A percentile compares a stretch with the other conserved stretches of the same genome.
Evolutionary conservation across 2,888 invertebrate genomes (phyloP).

Genomic region (Deilephila elpenor): DNA sequence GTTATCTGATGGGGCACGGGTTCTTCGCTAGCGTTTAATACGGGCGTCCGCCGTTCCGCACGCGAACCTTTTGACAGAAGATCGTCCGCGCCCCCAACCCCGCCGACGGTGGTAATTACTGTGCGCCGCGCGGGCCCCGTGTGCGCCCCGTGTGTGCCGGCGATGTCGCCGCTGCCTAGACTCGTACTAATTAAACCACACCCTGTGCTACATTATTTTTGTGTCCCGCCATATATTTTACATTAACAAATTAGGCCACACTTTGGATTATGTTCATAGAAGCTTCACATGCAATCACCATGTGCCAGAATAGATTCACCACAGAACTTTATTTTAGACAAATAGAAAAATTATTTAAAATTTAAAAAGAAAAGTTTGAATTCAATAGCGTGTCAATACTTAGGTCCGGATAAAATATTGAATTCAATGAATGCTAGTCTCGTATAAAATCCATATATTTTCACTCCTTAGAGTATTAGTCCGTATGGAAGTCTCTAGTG

Average conservation of each 20-base stretch:
- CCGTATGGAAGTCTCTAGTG: no score
- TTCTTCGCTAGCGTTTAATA: constrained; percentile 83
- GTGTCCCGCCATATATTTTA: neutral
- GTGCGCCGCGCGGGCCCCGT: constrained; percentile 59
- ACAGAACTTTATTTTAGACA: no score
- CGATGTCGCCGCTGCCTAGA: constrained; percentile 72
- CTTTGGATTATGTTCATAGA: no score
- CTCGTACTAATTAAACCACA: constrained; percentile 30
- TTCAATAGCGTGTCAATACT: neutral
- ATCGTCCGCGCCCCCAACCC: constrained; percentile 74
- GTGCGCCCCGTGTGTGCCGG: constrained; percentile 67
- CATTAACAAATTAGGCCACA: neutral
- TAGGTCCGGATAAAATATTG: neutral
- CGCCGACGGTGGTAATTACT: constrained; percentile 77
- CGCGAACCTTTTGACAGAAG: constrained; percentile 83
- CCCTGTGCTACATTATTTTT: constrained; percentile 6
- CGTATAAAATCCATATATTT: constrained; percentile 10
- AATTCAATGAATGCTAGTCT: constrained; percentile 4
- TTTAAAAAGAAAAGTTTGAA: neutral
- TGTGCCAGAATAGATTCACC: no score
- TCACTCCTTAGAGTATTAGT: neutral
- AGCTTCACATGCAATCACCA: no score
- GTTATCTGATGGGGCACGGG: constrained; percentile 83
- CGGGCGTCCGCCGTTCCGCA: constrained; percentile 76
- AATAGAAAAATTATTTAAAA: neutral